Evolutionary conservation across 30 jellyfish, hydroid and myxozoan species (phyloP).

Genomic region (Cassiopea xamachana): DNA sequence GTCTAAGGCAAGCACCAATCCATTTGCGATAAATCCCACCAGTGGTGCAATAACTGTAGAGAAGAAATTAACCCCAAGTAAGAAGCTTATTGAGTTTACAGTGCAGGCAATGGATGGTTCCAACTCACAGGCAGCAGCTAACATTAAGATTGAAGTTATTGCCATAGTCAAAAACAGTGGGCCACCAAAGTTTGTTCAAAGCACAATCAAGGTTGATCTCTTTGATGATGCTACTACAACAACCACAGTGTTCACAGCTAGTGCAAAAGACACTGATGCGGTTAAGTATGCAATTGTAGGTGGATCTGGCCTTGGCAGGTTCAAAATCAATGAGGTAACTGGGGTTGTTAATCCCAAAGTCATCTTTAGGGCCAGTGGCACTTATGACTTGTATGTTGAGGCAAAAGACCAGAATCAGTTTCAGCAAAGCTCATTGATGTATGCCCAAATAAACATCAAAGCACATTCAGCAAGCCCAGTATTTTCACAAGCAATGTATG

Average conservation of each 20-base stretch:
- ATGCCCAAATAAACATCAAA: constrained; percentile 73
- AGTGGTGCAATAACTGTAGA: constrained; percentile 88
- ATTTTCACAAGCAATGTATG: constrained; percentile 83
- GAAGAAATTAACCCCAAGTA: constrained; percentile 38
- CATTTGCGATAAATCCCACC: constrained; percentile 68
- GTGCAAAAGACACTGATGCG: constrained; percentile 57
- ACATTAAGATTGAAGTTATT: constrained; percentile 51
- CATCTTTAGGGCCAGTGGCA: constrained; percentile 46
- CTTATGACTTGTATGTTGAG: constrained; percentile 83
- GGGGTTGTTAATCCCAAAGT: constrained; percentile 88
- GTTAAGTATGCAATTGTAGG: constrained; percentile 68
- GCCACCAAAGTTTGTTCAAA: constrained; percentile 76
- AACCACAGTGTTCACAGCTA: constrained; percentile 64
- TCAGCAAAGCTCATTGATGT: constrained; percentile 75
- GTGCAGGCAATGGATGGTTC: constrained; percentile 83
- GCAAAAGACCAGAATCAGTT: constrained; percentile 84
- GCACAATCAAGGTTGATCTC: constrained; percentile 74
- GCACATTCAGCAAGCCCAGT: constrained; percentile 59
- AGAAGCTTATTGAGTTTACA: constrained; percentile 10
- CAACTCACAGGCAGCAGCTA: constrained; percentile 45
- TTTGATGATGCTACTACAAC: constrained; percentile 55
- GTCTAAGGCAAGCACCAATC: constrained; percentile 41
- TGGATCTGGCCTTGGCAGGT: constrained; percentile 97
- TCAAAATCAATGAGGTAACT: constrained; percentile 67
- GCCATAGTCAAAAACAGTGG: constrained; percentile 59